Evolutionary conservation across 2,113 vertebrate genomes (phyloP), one percentile per base, ranked within the genome.

Genomic region (Sialia sialis): DNA sequence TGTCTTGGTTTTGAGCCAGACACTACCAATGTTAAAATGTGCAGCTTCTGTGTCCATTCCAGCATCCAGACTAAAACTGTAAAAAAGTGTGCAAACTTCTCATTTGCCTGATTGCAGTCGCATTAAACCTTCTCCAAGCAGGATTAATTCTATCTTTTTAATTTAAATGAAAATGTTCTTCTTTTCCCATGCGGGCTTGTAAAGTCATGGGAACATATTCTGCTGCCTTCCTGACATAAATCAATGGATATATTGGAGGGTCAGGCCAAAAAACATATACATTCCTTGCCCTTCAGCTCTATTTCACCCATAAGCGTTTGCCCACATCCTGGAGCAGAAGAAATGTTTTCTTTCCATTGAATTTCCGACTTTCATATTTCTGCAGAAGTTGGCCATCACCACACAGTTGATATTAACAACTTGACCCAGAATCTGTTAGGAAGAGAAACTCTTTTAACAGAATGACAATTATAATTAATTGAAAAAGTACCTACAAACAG

Each of bases 191-290:
- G 49, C 0, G 2, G 74, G 38, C 70, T 87, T 91, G 63, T 94
- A 87, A 95, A 96, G 95, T 79, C 96, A 89, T 94, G 93, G 93
- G 94, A 95, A 94, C 3, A 7, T 91, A 87, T 85, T 91, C 62
- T 87, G 30, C 75, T 87, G 84, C 91, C 89, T 95, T 96, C 87
- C 91, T 91, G 93, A 87, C 75, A 94, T 94, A 94, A 95, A 95
- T 93, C 89, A 93, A 82, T 67, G 55, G 59, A 84, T 91, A 89
- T 87, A 87, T 76, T 89, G 74, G 80, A 94, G 39, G 64, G 30
- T 81, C 55, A 74, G 36, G 89, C 89, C 95, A 95, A 93, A 94
- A 89, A 93, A 62, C 63, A 58, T 89, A 89, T 87, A 80, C 46
- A n/a, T 89, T 95, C 90, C 72, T 95, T 96, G 89, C 84, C 94